Evolutionary conservation across 2,797 vertebrate species (phyloP).

Genomic region (Lophura swinhoii): DNA sequence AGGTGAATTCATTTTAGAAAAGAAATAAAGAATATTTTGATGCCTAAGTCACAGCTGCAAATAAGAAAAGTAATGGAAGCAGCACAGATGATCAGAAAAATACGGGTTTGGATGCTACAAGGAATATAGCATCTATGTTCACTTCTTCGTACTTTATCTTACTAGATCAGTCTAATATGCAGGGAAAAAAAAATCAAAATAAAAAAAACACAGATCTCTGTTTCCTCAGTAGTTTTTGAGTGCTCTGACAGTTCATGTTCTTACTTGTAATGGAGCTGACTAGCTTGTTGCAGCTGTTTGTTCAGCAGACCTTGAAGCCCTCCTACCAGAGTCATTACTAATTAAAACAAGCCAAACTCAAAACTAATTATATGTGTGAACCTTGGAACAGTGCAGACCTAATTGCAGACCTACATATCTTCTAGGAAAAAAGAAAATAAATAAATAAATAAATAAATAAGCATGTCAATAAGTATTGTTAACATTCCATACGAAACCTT

Average conservation of each 20-base stretch:
- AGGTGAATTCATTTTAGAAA: too few species aligned
- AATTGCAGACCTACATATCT: not conserved
- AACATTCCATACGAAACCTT: not conserved
- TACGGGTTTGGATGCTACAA: not conserved
- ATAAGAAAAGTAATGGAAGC: not conserved
- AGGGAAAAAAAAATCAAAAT: not conserved
- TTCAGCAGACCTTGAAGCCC: conserved; percentile 5
- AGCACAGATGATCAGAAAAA: not conserved
- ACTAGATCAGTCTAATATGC: not conserved
- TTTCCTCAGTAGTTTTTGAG: not conserved
- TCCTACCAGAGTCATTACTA: conserved; percentile 12
- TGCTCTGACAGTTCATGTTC: conserved; percentile 1
- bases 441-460: not conserved
- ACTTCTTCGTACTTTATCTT: not conserved
- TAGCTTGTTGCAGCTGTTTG: conserved; percentile 31
- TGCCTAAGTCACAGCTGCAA: not conserved
- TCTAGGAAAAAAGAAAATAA: not conserved
- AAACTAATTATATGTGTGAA: conserved; percentile 43
- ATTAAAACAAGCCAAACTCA: conserved; percentile 62
- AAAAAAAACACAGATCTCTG: not conserved
- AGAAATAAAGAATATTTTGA: not conserved
- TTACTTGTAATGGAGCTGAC: not conserved
- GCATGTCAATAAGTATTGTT: not conserved
- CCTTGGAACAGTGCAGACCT: conserved; percentile 29
- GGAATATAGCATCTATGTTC: not conserved